Evolutionary conservation across 2,888 invertebrate species (phyloP), one percentile per base, ranked within the genome.

Genomic region (Drosophila phalerata): DNA sequence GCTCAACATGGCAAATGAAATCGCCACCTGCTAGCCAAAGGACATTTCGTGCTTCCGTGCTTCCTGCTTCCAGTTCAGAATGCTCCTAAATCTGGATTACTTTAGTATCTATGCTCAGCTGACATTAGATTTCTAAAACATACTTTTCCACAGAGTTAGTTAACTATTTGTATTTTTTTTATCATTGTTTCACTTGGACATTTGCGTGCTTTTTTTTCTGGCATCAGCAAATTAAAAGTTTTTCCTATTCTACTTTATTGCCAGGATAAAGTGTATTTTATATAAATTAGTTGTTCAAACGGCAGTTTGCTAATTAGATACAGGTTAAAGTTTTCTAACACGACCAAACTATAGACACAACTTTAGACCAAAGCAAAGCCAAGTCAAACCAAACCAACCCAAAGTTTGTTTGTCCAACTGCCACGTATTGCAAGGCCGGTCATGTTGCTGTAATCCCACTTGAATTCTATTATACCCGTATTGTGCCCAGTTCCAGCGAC

Each of bases 171-270:
- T 19, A 2, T n/a, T 32, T n/a, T 25, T 8, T 17, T 17, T n/a
- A 4, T 0, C 5, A 45, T 32, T 56, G 34, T 22, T 22, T 56
- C 45, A 43, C 25, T 34, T 11, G 34, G 25, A 56, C 9, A 45
- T n/a, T 56, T 79, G 73, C 61, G 69, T 80, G 74, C 48, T 51
- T 47, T 72, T 57, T 72, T 57, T 53, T 70, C 55, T 69, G 71
- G 68, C 60, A 53, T 67, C 69, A 55, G 70, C 81, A 86, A 83
- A 86, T 81, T 83, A 84, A 83, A 83, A 83, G 77, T 86, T 83
- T 77, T 61, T 25, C 56, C 43, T 51, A 60, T 72, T 57, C 34
- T 48, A 69, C 73, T 74, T 68, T 69, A 73, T 72, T 51, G 63
- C 53, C 79, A 65, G 22, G 69, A 56, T 68, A 66, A 69, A 79